A percentile compares a stretch with the other conserved stretches of the same genome.
phyloP scores from a whole-genome alignment of 2,797 vertebrate genomes.

The Erpetoichthys calabaricus region DNA sequence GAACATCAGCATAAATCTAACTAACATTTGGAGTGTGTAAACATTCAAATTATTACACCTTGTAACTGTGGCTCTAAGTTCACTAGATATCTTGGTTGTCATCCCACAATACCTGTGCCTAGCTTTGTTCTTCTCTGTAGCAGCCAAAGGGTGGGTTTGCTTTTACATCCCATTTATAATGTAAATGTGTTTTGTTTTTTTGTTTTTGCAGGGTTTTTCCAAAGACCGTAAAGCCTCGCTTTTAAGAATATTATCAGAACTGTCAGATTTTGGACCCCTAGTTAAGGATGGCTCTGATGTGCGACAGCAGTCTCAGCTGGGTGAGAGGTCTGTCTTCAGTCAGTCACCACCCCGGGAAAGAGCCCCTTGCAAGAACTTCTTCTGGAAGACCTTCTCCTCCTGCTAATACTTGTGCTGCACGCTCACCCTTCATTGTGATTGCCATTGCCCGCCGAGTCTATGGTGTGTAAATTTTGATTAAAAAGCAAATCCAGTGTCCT shows the following conservation, averaged over 20 bases:
- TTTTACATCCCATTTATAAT: background rate
- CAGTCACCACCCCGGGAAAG: slow-evolving; percentile 20
- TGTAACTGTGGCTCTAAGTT: background rate
- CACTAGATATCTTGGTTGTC: background rate
- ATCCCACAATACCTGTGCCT: background rate
- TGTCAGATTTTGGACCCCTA: slow-evolving; percentile 26
- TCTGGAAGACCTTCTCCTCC: slow-evolving; percentile 53
- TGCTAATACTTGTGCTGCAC: slow-evolving; percentile 24
- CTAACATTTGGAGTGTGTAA: background rate
- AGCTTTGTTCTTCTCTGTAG: background rate
- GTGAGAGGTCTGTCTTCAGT: slow-evolving; percentile 13
- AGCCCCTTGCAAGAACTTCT: slow-evolving; percentile 43
- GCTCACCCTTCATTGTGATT: too few species aligned
- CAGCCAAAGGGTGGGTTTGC: background rate
- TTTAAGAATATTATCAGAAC: slow-evolving; percentile 27
- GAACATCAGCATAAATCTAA: background rate
- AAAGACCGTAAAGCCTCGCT: slow-evolving; percentile 24
- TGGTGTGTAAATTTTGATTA: too few species aligned
- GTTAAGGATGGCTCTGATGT: slow-evolving; percentile 15
- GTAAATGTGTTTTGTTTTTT: too few species aligned
- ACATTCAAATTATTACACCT: background rate
- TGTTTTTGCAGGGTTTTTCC: slow-evolving; percentile 25
- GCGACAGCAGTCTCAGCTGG: slow-evolving; percentile 10
- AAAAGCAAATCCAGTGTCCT: too few species aligned
- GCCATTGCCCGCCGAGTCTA: too few species aligned